Evolutionary conservation across 2,797 vertebrate species (phyloP), one percentile per base, ranked within the genome.

Genomic region (Benthosema pterotum): DNA sequence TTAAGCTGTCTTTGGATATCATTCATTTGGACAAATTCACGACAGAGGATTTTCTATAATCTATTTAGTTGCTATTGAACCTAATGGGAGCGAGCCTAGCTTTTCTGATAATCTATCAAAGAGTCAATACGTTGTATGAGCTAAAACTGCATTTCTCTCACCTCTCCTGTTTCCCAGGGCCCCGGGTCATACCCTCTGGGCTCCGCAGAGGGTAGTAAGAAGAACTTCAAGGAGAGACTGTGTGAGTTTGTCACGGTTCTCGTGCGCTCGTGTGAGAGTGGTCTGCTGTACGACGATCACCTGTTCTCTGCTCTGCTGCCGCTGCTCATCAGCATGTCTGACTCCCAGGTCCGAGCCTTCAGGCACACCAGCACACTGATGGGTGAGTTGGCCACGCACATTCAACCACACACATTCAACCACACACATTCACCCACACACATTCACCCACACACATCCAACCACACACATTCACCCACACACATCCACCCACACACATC

Each of bases 271-370:
- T 92, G 92, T 72, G 92, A 74, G 45, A 91, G 94, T 57, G 90
- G 87, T 56, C 52, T 94, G 0, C 52, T 96, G 46, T 96, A 92
- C 17, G 94, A 97, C 0, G 94, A 94, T 5, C 92, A 88, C 63
- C 91, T 96, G 14, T 91, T 96, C 87, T 91, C 91, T 0, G 69
- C 88, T 0, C 82, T 97, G 63, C 70, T 96, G 56, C 83, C 94
- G 0, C 71, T 98, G 72, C 93, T 98, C 72, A 95, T 93, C 0
- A 93, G 95, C 50, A 84, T 98, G 57, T 92, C 95, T 0, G 96
- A 97, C 86, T 97, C 95, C 0, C 96, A 97, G 77, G 94, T 98
- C 67, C 90, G 96, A 7, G 94, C 96, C 45, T 98, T 98, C 88
- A 94, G 96, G 67, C 96, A 98, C 83, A 97, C 96, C 73, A 94